phyloP scores from a whole-genome alignment of 2,888 invertebrate species.

The Stratiomys singularior region DNA sequence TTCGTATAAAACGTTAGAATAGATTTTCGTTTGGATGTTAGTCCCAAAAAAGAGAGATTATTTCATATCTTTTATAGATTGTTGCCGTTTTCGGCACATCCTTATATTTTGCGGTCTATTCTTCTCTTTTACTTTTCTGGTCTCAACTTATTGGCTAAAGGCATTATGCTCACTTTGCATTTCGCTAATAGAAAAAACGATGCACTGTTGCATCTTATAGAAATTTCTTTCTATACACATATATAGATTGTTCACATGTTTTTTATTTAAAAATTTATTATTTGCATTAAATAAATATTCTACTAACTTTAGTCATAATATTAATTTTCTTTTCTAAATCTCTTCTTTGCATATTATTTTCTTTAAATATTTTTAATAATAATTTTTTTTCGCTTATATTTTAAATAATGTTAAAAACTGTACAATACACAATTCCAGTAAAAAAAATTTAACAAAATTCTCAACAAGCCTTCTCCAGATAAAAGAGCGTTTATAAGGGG shows the following conservation, averaged over 20 bases:
- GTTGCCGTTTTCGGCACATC: neutral
- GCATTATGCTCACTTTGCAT: slow-evolving; percentile 13
- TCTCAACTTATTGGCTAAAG: slow-evolving; percentile 39
- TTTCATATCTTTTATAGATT: neutral
- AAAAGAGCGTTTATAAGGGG: neutral
- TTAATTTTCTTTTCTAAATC: slow-evolving; percentile 20
- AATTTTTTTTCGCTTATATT: slow-evolving; percentile 22
- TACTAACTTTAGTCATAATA: slow-evolving; percentile 29
- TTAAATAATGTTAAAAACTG: slow-evolving; percentile 34
- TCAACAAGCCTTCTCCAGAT: slow-evolving; percentile 30
- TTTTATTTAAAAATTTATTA: slow-evolving; percentile 21
- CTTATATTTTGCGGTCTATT: neutral
- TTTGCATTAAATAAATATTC: slow-evolving; percentile 40
- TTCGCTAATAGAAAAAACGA: slow-evolving; percentile 17
- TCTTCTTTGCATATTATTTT: slow-evolving; percentile 19
- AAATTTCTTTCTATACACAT: slow-evolving; percentile 23
- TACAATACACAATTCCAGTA: slow-evolving; percentile 28
- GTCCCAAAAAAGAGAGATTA: slow-evolving; percentile 7
- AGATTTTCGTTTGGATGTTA: slow-evolving; percentile 6
- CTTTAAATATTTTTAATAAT: slow-evolving; percentile 39
- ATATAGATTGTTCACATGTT: slow-evolving; percentile 18
- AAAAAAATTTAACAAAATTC: slow-evolving; percentile 40
- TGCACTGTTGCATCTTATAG: neutral
- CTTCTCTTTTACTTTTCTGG: neutral
- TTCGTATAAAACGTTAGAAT: slow-evolving; percentile 36